Base-by-base conservation (phyloP, 2,113 vertebrate species). In the Osmerus eperlanus region DNA sequence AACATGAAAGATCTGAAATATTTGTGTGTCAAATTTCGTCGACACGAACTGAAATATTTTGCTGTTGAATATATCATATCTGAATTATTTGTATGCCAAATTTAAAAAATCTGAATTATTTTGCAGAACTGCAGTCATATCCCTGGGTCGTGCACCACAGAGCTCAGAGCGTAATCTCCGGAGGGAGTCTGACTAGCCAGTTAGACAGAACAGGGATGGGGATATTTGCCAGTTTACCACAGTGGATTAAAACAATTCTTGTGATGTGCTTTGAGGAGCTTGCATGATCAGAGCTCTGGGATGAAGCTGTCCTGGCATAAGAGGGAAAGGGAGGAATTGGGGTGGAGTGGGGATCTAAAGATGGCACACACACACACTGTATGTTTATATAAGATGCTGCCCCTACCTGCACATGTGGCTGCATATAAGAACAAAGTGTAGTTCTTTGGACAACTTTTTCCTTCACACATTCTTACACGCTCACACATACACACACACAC, bases 121-220 rank as follows among this genome's bases (percentile, higher is more conserved):
- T 21, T 21, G 32, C 32, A 36, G 32, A 36, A 25, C 25, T 25
- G 25, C 25, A 25, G 32, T 36, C 32, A 36, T 36, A 36, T 36
- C 32, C 32, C 32, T 36, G 32, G 4, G 32, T 6, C 4, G 6
- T 5, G 3, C 32, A 36, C 32, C 32, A 36, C 61, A 36, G 53
- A 53, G 51, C 61, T 36, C 52, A 54, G 60, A 25, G 25, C 9
- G 7, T 62, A 63, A 72, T 65, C 53, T 28, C 9, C 14, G 11
- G 15, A 29, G 51, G 23, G 67, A 29, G 19, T 28, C 60, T 32
- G 28, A 47, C 70, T 54, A 52, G 94, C 55, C 93, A 71, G 0
- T 92, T 92, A 81, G 94, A 93, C 77, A 95, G 93, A 85, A 94
- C 94, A 64, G 0, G 94, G 94, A 18, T 92, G 88, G 6, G 93